Conservation (phyloP, 2,797 vertebrate species). For the Tangara arthus region DNA sequence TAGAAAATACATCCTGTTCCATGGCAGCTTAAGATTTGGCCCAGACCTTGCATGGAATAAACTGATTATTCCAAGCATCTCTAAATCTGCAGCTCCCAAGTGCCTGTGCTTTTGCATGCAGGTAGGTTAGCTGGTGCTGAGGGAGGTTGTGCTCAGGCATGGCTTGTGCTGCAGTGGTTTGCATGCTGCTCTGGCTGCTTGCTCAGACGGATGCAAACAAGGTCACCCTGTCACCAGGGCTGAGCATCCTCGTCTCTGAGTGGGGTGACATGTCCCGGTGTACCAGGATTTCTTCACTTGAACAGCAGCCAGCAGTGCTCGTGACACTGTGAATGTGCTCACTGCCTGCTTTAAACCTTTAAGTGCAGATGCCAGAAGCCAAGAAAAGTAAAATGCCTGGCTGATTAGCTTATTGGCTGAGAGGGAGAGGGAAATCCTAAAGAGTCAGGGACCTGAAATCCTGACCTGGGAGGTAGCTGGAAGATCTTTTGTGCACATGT, state of each 20-base stretch:
- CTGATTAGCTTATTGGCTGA: background rate
- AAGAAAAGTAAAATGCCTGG: background rate
- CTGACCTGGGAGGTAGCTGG: background rate
- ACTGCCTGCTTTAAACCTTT: background rate
- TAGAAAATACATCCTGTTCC: background rate
- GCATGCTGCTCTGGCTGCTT: background rate
- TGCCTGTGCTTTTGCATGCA: background rate
- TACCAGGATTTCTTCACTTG: background rate
- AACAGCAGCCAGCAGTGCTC: background rate
- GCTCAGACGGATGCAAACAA: constrained; percentile 13
- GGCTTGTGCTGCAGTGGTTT: background rate
- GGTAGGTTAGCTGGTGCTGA: background rate
- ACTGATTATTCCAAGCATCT: background rate
- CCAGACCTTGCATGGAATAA: background rate
- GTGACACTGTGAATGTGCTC: background rate
- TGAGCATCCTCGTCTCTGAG: background rate
- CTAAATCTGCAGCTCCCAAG: background rate
- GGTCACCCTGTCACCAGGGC: background rate
- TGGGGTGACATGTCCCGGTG: background rate
- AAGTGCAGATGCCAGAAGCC: background rate
- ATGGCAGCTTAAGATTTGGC: background rate
- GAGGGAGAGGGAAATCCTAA: background rate
- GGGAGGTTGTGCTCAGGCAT: background rate
- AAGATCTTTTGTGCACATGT: background rate
- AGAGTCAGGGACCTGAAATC: background rate